Evolutionary conservation across 1,140 invertebrate genomes (phyloP).

Genomic region (Bombus vancouverensis): DNA sequence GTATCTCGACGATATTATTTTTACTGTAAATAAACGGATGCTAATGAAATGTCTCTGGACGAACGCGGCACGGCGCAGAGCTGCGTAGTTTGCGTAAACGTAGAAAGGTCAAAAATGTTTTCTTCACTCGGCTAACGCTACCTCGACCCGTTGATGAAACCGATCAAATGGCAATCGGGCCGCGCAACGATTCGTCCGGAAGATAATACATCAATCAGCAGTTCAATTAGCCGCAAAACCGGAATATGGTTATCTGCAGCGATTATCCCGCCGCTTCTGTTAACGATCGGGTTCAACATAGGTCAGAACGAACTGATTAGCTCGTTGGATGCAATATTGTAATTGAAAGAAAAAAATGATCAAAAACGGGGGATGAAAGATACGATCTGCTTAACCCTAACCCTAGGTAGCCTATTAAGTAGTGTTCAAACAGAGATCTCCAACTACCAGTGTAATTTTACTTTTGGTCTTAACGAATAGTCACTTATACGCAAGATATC

Average conservation of each 20-base stretch:
- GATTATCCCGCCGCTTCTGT: conserved; percentile 21
- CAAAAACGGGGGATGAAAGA: conserved; percentile 1
- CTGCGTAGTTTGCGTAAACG: not conserved
- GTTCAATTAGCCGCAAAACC: conserved; percentile 41
- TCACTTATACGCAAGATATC: not conserved
- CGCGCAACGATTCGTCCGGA: conserved; percentile 37
- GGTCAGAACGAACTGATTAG: conserved; percentile 15
- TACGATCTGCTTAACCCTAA: not conserved
- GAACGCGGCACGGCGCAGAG: too few species aligned
- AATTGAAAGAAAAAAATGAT: conserved; percentile 24
- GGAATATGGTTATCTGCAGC: conserved; percentile 40
- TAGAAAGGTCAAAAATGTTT: conserved; percentile 12
- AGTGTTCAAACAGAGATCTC: not conserved
- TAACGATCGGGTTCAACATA: conserved; percentile 17
- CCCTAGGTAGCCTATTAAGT: not conserved
- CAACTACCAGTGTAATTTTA: not conserved
- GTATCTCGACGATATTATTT: conserved; percentile 1
- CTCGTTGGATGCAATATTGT: not conserved
- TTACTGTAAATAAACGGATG: not conserved
- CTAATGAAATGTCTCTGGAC: not conserved
- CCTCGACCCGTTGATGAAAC: conserved; percentile 15
- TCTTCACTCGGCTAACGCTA: not conserved
- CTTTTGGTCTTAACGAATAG: not conserved
- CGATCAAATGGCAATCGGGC: conserved; percentile 36
- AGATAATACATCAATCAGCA: conserved; percentile 48